Conservation (phyloP, 2,113 vertebrate species). For the Leucosticte australis region DNA sequence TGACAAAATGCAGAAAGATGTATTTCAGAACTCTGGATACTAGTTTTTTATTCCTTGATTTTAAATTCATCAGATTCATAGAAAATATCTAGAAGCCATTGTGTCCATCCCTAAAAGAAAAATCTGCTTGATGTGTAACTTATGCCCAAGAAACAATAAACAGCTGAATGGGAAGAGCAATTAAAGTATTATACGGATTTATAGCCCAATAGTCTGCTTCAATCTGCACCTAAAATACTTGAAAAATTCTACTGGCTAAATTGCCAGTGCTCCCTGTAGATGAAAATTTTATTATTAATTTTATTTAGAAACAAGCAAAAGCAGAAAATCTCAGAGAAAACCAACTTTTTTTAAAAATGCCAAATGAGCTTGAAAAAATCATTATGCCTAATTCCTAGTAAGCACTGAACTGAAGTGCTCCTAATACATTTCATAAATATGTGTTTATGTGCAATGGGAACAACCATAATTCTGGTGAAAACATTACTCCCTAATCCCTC, state of each 20-base stretch:
- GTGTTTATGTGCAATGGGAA: not conserved
- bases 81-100: not conserved
- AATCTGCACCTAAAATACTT: not conserved
- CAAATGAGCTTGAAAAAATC: not conserved
- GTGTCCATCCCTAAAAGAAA: not conserved
- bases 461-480: not conserved
- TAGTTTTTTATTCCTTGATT: not conserved
- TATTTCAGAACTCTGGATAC: not conserved
- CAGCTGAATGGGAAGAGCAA: not conserved
- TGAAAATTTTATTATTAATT: not conserved
- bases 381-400: not conserved
- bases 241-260: not conserved
- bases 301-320: not conserved
- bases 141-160: not conserved
- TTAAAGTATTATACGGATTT: not conserved
- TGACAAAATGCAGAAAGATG: not conserved
- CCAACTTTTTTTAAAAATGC: not conserved
- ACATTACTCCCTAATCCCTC: not conserved
- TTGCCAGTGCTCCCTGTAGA: not conserved
- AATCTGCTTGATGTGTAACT: not conserved
- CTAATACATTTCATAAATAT: not conserved
- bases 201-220: not conserved
- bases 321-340: not conserved
- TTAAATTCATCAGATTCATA: not conserved
- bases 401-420: not conserved